Evolutionary conservation across 2,113 vertebrate species (phyloP).

Genomic region (Tyrannus savana): DNA sequence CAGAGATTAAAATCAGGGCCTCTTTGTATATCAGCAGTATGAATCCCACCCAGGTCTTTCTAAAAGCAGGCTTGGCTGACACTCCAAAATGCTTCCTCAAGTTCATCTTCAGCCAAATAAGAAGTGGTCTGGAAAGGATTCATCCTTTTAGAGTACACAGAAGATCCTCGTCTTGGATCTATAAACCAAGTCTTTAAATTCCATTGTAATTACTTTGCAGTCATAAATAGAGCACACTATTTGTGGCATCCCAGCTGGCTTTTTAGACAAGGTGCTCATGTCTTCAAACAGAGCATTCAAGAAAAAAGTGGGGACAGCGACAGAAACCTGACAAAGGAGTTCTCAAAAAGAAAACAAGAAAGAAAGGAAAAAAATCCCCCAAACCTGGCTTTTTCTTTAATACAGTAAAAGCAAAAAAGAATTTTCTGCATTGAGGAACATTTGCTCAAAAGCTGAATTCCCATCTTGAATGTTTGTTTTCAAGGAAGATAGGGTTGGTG

Average conservation of each 20-base stretch:
- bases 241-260: conserved; percentile 77
- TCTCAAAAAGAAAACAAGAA: not conserved
- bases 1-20: conserved; percentile 78
- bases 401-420: not conserved
- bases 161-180: conserved; percentile 79
- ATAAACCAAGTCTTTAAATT: conserved; percentile 82
- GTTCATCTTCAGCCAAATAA: conserved; percentile 78
- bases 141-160: conserved; percentile 80
- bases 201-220: conserved; percentile 79
- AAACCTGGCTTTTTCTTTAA: not conserved
- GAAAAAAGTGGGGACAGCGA: not conserved
- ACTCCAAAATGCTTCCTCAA: conserved; percentile 77
- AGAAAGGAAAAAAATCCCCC: not conserved
- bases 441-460: conserved; percentile 39
- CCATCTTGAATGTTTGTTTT: conserved; percentile 33
- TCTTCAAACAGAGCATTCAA: conserved; percentile 51
- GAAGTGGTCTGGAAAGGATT: conserved; percentile 82
- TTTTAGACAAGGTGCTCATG: conserved; percentile 73
- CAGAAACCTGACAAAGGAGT: conserved; percentile 11
- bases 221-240: conserved; percentile 79
- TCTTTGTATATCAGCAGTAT: conserved; percentile 79
- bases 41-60: conserved; percentile 81
- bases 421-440: not conserved
- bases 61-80: conserved; percentile 79
- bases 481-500: not conserved